Base-by-base conservation (phyloP, 2,888 invertebrate species). In the Epiperipatus broadwayi region DNA sequence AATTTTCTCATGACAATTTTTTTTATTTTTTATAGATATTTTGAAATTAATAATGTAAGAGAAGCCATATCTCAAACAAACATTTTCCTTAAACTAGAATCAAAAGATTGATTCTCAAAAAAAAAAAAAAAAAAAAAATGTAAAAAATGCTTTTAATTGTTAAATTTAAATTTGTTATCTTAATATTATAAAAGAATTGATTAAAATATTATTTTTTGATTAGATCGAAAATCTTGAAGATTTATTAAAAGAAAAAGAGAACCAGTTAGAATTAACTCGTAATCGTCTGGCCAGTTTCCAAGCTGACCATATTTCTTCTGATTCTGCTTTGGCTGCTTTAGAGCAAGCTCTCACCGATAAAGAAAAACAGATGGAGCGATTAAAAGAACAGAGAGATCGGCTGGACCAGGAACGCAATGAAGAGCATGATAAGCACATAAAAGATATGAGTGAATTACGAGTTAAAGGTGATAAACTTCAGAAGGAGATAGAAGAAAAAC, bases 221-320 rank as follows among this genome's bases (percentile, higher is more conserved):
- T 56, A 95, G 87, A 83, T 95, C 55, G 95, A 97, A 65, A 91
- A 89, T 59, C 66, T 95, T 46, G 97, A 97, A 66, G 93, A 93
- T 55, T 68, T 89, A 38, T 68, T 97, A 37, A 85, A 87, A 63
- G 97, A 97, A 58, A 95, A 93, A 64, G 95, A 97, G 58, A 85
- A 85, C 61, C 91, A 93, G 67, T 80, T 97, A 39, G 85, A 89
- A 52, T 83, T 85, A 78, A 83, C 87, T 2, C 67, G 87, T 47
- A 84, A 84, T 21, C 70, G 87, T 49, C 44, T 55, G 37, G 46
- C 46, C 7, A 44, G 40, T 30, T 81, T 89, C 75, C 87, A 87
- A 66, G 84, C 84, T 12, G 87, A 89, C 55, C 84, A 85, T 56
- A 84, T 63, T 76, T 59, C 81, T 44, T 83, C 81, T 7, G 89